Base-by-base conservation (phyloP, 37 sponge, comb jelly and placozoan species). In the Ianthella basta region DNA sequence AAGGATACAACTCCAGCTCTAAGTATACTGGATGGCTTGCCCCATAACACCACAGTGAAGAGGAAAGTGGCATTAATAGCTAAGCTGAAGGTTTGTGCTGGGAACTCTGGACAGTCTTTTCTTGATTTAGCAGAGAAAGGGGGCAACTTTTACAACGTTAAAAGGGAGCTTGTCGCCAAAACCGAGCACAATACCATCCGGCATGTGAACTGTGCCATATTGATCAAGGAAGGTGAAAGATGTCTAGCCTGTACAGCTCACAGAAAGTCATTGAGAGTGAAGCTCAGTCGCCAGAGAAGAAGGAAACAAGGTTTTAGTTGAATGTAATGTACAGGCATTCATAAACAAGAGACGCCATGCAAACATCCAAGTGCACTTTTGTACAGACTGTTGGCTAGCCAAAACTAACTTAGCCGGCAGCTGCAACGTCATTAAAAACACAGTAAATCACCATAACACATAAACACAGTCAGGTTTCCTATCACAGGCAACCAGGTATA, bases 181-280 rank as follows among this genome's bases (percentile, higher is more conserved):
- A 24, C 23, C 13, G 25, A 66, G 14, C 25, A 66, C 27, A 15
- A 66, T 24, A 66, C 68, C 29, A 66, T 66, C 29, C 19, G 68
- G 68, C 68, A 66, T 66, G 27, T 27, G 13, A 66, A 66, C 68
- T 66, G 68, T 66, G 29, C 19, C 25, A 23, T 66, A n/a, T 23
- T 66, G 13, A 15, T 66, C 68, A 66, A 66, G 13, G 27, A 23
- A 24, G 68, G 68, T 27, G 23, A 24, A 24, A 15, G 68, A 24
- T 66, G 68, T 66, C 19, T n/a, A 24, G 25, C 68, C 27, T 66
- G 68, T 23, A n/a, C 23, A 66, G 23, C 15, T 24, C 27, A 66
- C 68, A 15, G 68, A 24, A 15, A 23, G 13, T 24, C 68, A 16
- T 23, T 66, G 68, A 66, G 68, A n/a, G 27, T 66, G 23, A 66